Base-by-base conservation (phyloP, 2,888 invertebrate species). In the Dilophus febrilis region DNA sequence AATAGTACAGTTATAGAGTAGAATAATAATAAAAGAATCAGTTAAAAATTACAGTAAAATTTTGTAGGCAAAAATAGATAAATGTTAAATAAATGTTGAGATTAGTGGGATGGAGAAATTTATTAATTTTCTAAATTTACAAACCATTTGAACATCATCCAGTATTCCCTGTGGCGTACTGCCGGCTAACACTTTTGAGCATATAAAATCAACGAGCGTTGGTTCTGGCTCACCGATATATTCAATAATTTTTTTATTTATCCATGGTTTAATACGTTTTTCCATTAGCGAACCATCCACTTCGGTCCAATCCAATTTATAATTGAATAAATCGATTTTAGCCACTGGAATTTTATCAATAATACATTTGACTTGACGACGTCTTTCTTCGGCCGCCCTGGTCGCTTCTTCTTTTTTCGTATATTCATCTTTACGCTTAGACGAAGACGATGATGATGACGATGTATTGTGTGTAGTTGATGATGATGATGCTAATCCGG, bases 151-250 rank as follows among this genome's bases (percentile, higher is more conserved):
- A 53, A 99, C 92, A 71, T 99, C 98, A 61, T 92, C 88, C 42
- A 98, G 75, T 57, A 99, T 92, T 53, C 84, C 80, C 63, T 88
- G 85, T 30, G 98, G 97, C 48, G 84, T 77, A 53, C 86, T 86
- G 45, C 91, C 87, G 14, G 87, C 86, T 61, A 92, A 71, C 49
- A 99, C 88, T 70, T 97, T 97, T 54, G 92, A 90, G 67, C 95
- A 97, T 58, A 99, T 97, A 67, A 98, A 98, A 68, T 97, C 95
- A n/a, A 95, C 92, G 40, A 98, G 68, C 12, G 94, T 91, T 26
- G 90, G 88, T 64, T 98, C 98, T 14, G 97, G 97, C 65, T 99
- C 98, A 29, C 98, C 97, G 57, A 99, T 95, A 65, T 97, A 98
- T 66, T 98, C 97, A 47, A 94, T 85, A 42, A 99, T 95, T 68